Evolutionary conservation across 2,797 vertebrate genomes (phyloP).

Genomic region (Gastrophryne carolinensis): DNA sequence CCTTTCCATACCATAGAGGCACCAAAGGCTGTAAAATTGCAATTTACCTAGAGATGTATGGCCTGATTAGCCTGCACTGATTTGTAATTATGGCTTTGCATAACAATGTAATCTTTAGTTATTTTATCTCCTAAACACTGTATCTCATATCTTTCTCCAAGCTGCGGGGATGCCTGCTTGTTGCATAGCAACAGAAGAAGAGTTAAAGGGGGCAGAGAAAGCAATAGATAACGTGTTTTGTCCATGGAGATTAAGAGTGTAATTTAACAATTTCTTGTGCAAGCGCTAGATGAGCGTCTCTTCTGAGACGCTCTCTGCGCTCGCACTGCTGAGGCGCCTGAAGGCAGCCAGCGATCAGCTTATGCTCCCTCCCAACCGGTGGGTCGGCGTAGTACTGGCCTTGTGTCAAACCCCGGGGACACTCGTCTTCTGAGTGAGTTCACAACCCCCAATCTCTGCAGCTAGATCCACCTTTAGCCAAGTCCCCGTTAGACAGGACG

Average conservation of each 20-base stretch:
- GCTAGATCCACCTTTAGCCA: too few relatives aligned
- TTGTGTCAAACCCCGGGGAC: too few relatives aligned
- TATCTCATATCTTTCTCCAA: slow-evolving; percentile 12
- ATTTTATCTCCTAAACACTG: slow-evolving; percentile 40
- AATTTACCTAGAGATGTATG: background rate
- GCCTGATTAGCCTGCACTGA: slow-evolving; percentile 19
- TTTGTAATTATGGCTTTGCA: slow-evolving; percentile 28
- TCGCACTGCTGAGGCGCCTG: too few relatives aligned
- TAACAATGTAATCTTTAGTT: slow-evolving; percentile 27
- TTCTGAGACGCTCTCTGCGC: too few relatives aligned
- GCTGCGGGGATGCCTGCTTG: slow-evolving; percentile 16
- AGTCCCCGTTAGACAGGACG: slow-evolving; percentile 1
- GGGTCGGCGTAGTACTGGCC: too few relatives aligned
- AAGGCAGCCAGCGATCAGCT: too few relatives aligned
- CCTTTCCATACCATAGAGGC: background rate
- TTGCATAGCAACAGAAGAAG: slow-evolving; percentile 37
- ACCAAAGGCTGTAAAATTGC: background rate
- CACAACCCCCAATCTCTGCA: too few relatives aligned
- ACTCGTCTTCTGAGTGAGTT: too few relatives aligned
- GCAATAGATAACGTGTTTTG: slow-evolving; percentile 11
- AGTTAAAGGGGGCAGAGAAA: slow-evolving; percentile 3
- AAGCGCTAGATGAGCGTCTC: too few relatives aligned
- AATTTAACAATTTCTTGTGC: too few relatives aligned
- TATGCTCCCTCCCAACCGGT: too few relatives aligned
- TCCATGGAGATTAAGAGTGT: slow-evolving; percentile 13